These are phyloP conservation scores for Phalacrocorax carbo DNA, from an alignment of 2,113 vertebrate species.

Conservation along the genomic window DNA sequence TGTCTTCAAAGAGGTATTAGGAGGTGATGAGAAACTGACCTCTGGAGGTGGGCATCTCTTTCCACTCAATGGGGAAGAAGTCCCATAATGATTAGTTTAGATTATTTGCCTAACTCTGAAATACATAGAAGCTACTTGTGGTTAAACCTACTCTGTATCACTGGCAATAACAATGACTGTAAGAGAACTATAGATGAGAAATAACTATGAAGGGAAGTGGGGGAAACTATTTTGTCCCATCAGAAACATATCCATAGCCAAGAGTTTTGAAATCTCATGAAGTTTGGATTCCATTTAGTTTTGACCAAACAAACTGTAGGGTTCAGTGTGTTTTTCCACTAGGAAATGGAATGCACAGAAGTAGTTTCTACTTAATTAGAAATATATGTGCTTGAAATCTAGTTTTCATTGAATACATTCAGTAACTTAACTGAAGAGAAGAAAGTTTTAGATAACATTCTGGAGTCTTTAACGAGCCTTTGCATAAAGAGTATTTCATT, in stretches of 20 bases:
- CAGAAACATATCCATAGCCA: not conserved
- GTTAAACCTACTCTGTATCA: not conserved
- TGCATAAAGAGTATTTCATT: not conserved
- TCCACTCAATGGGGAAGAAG: not conserved
- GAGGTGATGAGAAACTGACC: not conserved
- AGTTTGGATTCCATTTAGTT: not conserved
- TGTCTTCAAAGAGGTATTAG: not conserved
- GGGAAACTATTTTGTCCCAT: not conserved
- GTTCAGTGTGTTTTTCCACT: not conserved
- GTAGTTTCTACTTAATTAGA: not conserved
- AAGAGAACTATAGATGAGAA: not conserved
- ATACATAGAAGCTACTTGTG: not conserved
- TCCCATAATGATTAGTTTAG: not conserved
- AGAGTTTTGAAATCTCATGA: not conserved
- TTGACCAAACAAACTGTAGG: not conserved
- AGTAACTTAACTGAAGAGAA: not conserved
- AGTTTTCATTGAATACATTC: not conserved
- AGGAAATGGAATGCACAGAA: not conserved
- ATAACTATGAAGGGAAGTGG: not conserved
- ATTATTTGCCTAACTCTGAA: not conserved
- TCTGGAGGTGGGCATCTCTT: not conserved
- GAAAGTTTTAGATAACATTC: not conserved
- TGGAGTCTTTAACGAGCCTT: not conserved
- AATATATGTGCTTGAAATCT: not conserved
- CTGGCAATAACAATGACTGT: not conserved